Evolutionary conservation across 2,797 vertebrate genomes (phyloP), one percentile per base, ranked within the genome.

Genomic region (Epinephelus awoara): DNA sequence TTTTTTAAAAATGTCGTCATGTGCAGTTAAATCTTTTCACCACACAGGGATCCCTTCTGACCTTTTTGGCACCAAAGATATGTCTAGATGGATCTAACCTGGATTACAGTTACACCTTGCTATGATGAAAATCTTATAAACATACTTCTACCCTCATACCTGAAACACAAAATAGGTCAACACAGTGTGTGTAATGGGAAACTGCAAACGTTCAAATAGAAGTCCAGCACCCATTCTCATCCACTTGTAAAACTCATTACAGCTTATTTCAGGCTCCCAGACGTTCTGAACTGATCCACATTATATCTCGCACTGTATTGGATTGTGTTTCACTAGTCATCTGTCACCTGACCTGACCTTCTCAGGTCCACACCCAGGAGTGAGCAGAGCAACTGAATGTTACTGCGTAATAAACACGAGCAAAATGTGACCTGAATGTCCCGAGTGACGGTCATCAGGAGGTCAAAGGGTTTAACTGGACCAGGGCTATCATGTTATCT

Each of bases 121-220:
- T 47, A 21, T 40, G 13, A 1, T 49, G 21, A 44, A 9, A 6
- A 6, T 19, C 23, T 9, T 5, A 49, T 25, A 46, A 27, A 72
- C 42, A 50, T 14, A 46, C 23, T n/a, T 64, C 10, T 25, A 19
- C 4, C n/a, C 0, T 82, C 18, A 17, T 4, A 49, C 9, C 40
- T 52, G 25, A 21, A 68, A 76, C 3, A 42, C 63, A 76, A 81
- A 72, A n/a, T 54, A 50, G 58, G 63, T 71, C 44, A 65, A 46
- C 8, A 25, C 47, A 3, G 52, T 68, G 49, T 68, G 49, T 42
- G 40, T 47, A 25, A 62, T 63, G 47, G 18, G 63, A 50, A 50
- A 13, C 2, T 68, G n/a, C 54, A 82, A 47, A 34, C 49, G 50
- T 75, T 40, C 64, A 81, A 80, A 54, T 64, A 10, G 58, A 85